Conservation (phyloP, 2,113 vertebrate genomes). For the Larimichthys crocea region DNA sequence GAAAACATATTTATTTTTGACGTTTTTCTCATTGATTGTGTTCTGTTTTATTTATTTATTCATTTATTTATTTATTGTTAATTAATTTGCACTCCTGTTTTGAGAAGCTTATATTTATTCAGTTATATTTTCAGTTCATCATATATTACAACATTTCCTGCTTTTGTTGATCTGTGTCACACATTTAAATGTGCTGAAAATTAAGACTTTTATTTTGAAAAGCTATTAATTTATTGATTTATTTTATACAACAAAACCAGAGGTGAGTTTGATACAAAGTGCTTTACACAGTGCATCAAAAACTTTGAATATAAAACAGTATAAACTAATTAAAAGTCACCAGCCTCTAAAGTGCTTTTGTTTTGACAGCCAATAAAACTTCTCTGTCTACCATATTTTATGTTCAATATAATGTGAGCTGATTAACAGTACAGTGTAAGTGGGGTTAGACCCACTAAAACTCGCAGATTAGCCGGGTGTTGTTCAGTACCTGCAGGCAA, state of each 20-base stretch:
- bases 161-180: not conserved
- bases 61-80: too few species aligned
- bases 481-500: constrained; percentile 33
- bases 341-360: not conserved
- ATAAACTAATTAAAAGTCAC: not conserved
- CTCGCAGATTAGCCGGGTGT: constrained; percentile 50
- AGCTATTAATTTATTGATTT: not conserved
- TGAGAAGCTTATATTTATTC: too few species aligned
- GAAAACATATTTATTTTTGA: too few species aligned
- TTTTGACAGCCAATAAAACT: not conserved
- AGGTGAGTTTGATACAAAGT: not conserved
- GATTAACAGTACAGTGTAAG: constrained; percentile 36
- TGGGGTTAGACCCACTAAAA: constrained; percentile 42
- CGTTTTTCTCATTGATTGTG: too few species aligned
- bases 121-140: too few species aligned
- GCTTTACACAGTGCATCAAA: not conserved
- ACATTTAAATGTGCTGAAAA: not conserved
- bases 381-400: not conserved
- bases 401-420: constrained; percentile 34
- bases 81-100: too few species aligned
- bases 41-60: too few species aligned
- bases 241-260: not conserved
- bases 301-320: too few species aligned
- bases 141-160: too few species aligned
- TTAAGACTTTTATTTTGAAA: not conserved